Evolutionary conservation across 2,113 vertebrate genomes (phyloP).

Genomic region (Ranitomeya variabilis): DNA sequence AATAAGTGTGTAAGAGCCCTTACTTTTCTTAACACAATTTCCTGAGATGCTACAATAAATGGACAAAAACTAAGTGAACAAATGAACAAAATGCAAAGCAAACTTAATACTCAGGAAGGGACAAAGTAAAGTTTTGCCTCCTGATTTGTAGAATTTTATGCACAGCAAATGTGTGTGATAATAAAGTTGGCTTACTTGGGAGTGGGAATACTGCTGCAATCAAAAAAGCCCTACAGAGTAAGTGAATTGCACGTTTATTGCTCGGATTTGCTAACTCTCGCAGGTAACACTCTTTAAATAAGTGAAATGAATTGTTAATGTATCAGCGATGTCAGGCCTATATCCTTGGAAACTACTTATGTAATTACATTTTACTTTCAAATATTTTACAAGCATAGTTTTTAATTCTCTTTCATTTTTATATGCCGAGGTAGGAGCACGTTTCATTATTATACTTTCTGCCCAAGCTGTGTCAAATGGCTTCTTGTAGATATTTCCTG

Average conservation of each 20-base stretch:
- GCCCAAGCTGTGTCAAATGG: background rate
- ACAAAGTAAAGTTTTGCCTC: background rate
- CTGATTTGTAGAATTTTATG: conserved; percentile 25
- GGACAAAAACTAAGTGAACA: background rate
- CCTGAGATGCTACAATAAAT: background rate
- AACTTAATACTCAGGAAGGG: background rate
- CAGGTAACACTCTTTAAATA: conserved; percentile 29
- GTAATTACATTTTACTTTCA: conserved; percentile 56
- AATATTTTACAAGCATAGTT: conserved; percentile 41
- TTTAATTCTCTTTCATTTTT: conserved; percentile 42
- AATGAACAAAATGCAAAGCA: background rate
- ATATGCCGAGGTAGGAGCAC: conserved; percentile 2
- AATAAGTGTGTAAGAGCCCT: background rate
- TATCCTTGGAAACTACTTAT: conserved; percentile 51
- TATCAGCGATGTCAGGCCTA: conserved; percentile 30
- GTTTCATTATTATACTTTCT: conserved; percentile 26
- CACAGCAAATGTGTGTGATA: conserved; percentile 16
- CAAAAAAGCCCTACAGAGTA: conserved; percentile 33
- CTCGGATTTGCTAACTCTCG: conserved; percentile 19
- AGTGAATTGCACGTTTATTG: conserved; percentile 33
- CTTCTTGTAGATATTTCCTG: background rate
- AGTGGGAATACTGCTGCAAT: conserved; percentile 17
- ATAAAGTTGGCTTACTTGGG: conserved; percentile 26
- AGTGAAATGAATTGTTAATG: conserved; percentile 39
- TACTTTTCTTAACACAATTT: background rate